Conservation (phyloP, 2,797 vertebrate species). For the Euthynnus affinis region DNA sequence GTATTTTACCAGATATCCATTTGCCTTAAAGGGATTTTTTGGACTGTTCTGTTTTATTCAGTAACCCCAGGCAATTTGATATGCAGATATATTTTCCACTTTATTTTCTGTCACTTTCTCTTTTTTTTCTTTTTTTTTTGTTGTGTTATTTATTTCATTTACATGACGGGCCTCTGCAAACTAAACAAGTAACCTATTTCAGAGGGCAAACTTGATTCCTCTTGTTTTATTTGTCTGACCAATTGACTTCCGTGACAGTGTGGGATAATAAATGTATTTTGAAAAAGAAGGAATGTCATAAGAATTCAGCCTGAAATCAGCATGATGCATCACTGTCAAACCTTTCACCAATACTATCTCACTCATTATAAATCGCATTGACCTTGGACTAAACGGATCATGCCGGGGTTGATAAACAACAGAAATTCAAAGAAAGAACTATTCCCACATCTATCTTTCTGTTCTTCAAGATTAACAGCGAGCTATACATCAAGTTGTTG, state of each 20-base stretch:
- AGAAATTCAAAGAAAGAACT: conserved; percentile 26
- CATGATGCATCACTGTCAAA: conserved; percentile 36
- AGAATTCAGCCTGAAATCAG: conserved; percentile 53
- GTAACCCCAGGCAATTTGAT: conserved; percentile 76
- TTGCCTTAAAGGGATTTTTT: conserved; percentile 84
- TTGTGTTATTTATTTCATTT: conserved; percentile 86
- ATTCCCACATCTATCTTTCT: conserved; percentile 30
- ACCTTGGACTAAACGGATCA: conserved; percentile 43
- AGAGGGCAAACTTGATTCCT: conserved; percentile 69
- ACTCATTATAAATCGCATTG: conserved; percentile 23
- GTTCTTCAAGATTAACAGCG: conserved; percentile 34
- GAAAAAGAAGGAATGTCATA: conserved; percentile 55
- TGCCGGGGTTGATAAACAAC: conserved; percentile 24
- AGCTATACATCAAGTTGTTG: conserved; percentile 35
- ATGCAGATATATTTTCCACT: conserved; percentile 74
- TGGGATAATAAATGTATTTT: conserved; percentile 53
- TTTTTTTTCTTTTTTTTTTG: conserved; percentile 44
- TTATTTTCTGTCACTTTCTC: conserved; percentile 65
- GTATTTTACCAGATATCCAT: conserved; percentile 72
- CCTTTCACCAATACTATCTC: conserved; percentile 30
- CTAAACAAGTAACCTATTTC: conserved; percentile 65
- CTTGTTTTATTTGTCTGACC: conserved; percentile 55
- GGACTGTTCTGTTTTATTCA: conserved; percentile 75
- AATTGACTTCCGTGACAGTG: conserved; percentile 58
- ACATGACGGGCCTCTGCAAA: conserved; percentile 78